Conservation (phyloP, 2,888 invertebrate species). For the Zaprionus obscuricornis region DNA sequence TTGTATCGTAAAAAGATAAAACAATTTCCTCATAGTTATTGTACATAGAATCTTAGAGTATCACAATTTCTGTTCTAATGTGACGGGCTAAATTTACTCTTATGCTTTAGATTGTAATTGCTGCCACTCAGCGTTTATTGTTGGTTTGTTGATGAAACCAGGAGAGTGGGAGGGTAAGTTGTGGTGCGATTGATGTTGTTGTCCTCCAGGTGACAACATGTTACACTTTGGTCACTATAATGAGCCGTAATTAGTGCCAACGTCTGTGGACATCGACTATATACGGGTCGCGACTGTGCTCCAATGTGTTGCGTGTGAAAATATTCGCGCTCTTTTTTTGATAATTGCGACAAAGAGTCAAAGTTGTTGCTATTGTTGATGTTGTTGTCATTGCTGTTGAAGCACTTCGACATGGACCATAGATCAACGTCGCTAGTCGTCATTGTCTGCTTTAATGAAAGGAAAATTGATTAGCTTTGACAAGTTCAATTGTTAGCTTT, state of each 20-base stretch:
- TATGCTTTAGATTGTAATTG: conserved; percentile 60
- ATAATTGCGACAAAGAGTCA: conserved; percentile 63
- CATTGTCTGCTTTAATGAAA: conserved; percentile 69
- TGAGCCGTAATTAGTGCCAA: conserved; percentile 77
- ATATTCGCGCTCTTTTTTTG: conserved; percentile 73
- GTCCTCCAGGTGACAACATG: conserved; percentile 74
- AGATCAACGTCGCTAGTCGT: conserved; percentile 70
- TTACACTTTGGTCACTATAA: conserved; percentile 79
- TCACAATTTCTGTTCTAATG: no score
- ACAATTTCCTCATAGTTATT: no score
- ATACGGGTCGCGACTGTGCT: conserved; percentile 16
- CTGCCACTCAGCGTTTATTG: conserved; percentile 51
- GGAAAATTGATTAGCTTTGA: conserved; percentile 74
- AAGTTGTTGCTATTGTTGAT: conserved; percentile 6
- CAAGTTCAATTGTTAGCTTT: conserved; percentile 70
- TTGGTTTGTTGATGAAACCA: conserved; percentile 16
- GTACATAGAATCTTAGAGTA: no score
- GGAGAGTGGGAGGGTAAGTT: conserved; percentile 15
- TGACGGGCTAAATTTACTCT: conserved; percentile 1
- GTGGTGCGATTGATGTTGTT: conserved; percentile 32
- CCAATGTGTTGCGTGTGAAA: conserved; percentile 67
- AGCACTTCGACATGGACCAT: conserved; percentile 51
- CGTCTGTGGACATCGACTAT: conserved; percentile 57
- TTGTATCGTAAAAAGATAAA: no score
- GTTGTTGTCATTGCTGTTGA: conserved; percentile 3